These are phyloP conservation scores for Platalea minor DNA, from an alignment of 2,797 vertebrate genomes.

Conservation along the genomic window DNA sequence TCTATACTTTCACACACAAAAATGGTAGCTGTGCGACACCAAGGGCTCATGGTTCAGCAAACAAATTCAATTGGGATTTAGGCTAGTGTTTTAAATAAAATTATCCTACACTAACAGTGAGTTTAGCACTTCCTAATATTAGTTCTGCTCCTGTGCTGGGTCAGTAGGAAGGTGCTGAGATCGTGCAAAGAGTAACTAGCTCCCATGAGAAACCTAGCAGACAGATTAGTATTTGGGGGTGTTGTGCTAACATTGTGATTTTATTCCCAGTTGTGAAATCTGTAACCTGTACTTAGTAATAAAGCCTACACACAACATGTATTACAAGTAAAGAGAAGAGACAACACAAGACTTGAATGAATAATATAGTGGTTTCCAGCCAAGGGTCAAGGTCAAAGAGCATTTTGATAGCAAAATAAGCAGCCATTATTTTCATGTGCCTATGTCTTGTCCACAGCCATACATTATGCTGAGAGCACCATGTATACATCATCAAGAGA, in stretches of 20 bases:
- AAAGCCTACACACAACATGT: neutral
- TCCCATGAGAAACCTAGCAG: neutral
- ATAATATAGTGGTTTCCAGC: neutral
- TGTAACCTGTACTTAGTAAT: neutral
- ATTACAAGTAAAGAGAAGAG: neutral
- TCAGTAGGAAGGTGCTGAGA: neutral
- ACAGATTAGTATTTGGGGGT: neutral
- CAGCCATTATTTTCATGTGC: neutral
- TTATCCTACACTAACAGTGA: neutral
- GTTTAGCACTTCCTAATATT: neutral
- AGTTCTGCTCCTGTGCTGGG: neutral
- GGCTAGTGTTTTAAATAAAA: neutral
- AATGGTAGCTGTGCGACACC: neutral
- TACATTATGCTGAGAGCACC: neutral
- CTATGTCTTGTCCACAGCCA: neutral
- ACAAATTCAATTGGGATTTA: neutral
- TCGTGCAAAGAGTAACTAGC: neutral
- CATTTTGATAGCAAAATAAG: neutral
- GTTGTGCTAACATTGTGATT: neutral
- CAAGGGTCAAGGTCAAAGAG: neutral
- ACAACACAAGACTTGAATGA: neutral
- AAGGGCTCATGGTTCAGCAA: neutral
- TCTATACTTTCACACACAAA: neutral
- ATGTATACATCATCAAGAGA: neutral
- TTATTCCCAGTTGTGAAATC: neutral